Evolutionary conservation across 2,113 vertebrate species (phyloP), one percentile per base, ranked within the genome.

Genomic region (Nothocercus nigrocapillus): DNA sequence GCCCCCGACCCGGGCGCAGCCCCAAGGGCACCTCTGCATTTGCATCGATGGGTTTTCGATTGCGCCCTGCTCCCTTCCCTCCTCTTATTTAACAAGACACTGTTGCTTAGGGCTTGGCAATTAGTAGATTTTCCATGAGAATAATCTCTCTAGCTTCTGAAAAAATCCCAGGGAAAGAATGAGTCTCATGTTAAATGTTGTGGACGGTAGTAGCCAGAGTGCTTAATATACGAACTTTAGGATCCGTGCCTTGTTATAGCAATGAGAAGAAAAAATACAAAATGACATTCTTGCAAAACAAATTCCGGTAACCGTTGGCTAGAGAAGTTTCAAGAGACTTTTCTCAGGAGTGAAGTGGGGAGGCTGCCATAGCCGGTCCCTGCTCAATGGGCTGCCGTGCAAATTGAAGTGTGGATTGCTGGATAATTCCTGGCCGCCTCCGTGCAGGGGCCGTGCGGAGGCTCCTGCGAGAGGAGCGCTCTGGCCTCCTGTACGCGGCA

Each of bases 221-320:
- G 27, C 82, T 91, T 47, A 20, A 53, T n/a, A 8, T 5, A 11
- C 74, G 19, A 8, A 38, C 82, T 69, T 62, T 9, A 53, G 54
- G 77, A 68, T 53, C 90, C 73, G 67, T 5, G 73, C 66, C 78
- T 85, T 28, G 58, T 66, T 79, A n/a, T 0, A 14, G 69, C 38
- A 67, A 82, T 59, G 38, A 62, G 53, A 67, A n/a, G 16, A 30
- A 67, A 80, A 87, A 58, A 79, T 36, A 67, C 82, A 34, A 75
- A 86, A 45, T 24, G 6, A 45, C 9, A 13, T 38, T 74, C 66
- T 91, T 69, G 82, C 82, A 84, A 88, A 91, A 83, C 30, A 64
- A 89, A 96, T 80, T 91, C 90, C 93, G 25, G 92, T 58, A 61
- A 80, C 77, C 72, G 63, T 73, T 73, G 47, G 85, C 70, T 58